Conservation (phyloP, 53 echinoderm and acorn worm species). For the Luidia sarsii region DNA sequence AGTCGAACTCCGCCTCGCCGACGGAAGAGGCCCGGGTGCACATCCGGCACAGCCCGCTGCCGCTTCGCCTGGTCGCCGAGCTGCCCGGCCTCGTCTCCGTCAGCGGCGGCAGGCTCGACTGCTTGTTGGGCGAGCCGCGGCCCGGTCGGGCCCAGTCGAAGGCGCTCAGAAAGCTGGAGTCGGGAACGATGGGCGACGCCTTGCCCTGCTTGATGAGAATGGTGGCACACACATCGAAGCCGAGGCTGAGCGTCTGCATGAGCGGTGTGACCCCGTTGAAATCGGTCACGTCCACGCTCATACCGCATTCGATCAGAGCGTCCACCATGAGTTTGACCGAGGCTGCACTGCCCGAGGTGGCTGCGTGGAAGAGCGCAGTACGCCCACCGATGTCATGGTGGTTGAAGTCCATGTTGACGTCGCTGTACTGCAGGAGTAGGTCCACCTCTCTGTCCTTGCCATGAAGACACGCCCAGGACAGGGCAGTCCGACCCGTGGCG, state of each 20-base stretch:
- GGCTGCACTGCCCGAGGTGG: slow-evolving; percentile 83
- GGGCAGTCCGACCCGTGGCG: slow-evolving; percentile 69
- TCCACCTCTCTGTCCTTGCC: slow-evolving; percentile 71
- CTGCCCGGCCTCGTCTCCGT: not conserved
- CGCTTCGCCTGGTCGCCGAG: not conserved
- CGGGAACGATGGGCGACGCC: slow-evolving; percentile 72
- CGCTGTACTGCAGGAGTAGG: slow-evolving; percentile 51
- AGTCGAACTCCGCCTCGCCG: slow-evolving; percentile 36
- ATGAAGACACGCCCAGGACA: slow-evolving; percentile 81
- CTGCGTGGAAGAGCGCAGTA: slow-evolving; percentile 83
- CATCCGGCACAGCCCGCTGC: slow-evolving; percentile 51
- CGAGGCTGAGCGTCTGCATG: slow-evolving; percentile 81
- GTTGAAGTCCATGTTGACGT: slow-evolving; percentile 78
- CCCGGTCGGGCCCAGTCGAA: slow-evolving; percentile 73
- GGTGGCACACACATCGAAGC: slow-evolving; percentile 85
- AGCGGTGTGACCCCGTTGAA: slow-evolving; percentile 85
- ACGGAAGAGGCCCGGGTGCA: slow-evolving; percentile 33
- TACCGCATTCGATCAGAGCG: slow-evolving; percentile 55
- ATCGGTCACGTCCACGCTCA: slow-evolving; percentile 80
- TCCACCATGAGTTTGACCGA: slow-evolving; percentile 75
- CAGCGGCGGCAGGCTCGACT: slow-evolving; percentile 1
- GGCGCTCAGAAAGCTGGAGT: slow-evolving; percentile 69
- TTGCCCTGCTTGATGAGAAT: slow-evolving; percentile 83
- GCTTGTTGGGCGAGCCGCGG: not conserved
- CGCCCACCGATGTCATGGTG: slow-evolving; percentile 76